Conservation (phyloP, 2,888 invertebrate species). For the Agrochola lota region DNA sequence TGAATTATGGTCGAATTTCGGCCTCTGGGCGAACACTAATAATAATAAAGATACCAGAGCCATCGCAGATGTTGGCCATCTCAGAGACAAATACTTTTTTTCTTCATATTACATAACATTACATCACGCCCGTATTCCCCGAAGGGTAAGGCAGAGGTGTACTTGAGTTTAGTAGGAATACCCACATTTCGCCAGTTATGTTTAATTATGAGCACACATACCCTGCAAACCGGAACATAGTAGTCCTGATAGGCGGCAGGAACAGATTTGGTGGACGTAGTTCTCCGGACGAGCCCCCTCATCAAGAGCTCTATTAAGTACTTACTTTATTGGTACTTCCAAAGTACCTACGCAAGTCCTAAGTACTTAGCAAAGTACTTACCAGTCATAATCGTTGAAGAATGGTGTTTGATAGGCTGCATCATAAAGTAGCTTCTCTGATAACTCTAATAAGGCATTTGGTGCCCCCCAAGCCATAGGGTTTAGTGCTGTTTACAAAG, state of each 20-base stretch:
- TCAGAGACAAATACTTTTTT: no score
- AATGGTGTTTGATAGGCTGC: constrained; percentile 86
- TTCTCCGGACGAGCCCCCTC: not conserved
- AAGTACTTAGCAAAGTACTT: constrained; percentile 44
- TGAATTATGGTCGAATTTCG: no score
- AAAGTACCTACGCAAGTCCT: not conserved
- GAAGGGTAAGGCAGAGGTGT: not conserved
- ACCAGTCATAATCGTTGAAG: constrained; percentile 89
- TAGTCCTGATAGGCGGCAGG: not conserved
- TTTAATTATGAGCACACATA: no score
- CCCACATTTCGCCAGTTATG: not conserved
- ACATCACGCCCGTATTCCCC: no score
- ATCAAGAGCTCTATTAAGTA: not conserved
- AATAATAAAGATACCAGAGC: no score
- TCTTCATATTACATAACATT: no score
- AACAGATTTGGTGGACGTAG: not conserved
- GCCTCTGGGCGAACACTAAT: no score
- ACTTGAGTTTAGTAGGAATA: not conserved
- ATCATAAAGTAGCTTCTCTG: constrained; percentile 83
- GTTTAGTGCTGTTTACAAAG: constrained; percentile 76
- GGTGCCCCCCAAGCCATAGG: constrained; percentile 87
- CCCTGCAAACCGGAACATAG: no score
- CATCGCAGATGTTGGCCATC: no score
- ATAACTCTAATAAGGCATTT: constrained; percentile 83
- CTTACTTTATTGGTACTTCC: not conserved